phyloP scores from a whole-genome alignment of 2,113 vertebrate genomes.

The Athene cunicularia region DNA sequence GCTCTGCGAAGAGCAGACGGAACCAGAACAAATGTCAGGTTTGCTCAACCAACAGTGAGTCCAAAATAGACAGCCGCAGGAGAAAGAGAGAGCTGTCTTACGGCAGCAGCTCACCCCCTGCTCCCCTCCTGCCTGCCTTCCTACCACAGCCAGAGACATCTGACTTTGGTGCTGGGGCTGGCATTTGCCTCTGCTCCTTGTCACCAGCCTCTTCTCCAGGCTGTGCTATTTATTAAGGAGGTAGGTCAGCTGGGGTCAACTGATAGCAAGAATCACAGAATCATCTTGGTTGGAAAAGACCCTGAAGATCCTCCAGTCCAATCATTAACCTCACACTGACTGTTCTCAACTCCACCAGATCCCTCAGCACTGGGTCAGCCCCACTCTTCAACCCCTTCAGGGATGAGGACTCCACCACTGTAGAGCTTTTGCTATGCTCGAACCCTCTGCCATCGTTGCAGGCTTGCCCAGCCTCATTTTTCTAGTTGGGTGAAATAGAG shows the following conservation, averaged over 20 bases:
- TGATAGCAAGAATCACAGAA: not conserved
- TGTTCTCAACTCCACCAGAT: too few relatives aligned
- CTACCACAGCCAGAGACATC: not conserved
- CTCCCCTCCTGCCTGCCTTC: not conserved
- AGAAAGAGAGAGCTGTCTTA: not conserved
- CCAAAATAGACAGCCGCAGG: not conserved
- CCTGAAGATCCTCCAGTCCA: too few relatives aligned
- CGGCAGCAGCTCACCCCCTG: not conserved
- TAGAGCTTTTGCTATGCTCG: not conserved
- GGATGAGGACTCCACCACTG: too few relatives aligned
- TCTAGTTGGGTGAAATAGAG: not conserved
- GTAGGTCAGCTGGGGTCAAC: not conserved
- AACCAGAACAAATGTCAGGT: not conserved
- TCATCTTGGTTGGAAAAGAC: too few relatives aligned
- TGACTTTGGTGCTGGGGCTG: rapidly evolving
- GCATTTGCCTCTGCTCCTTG: not conserved
- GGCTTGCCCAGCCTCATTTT: not conserved
- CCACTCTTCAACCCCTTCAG: too few relatives aligned
- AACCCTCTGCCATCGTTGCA: not conserved
- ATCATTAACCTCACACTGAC: too few relatives aligned
- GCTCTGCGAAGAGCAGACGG: not conserved
- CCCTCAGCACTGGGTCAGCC: too few relatives aligned
- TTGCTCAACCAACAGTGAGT: not conserved
- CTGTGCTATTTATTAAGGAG: not conserved
- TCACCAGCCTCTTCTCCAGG: not conserved